These are phyloP conservation scores for Notothenia rossii DNA, from an alignment of 2,113 vertebrate species.

Conservation along the genomic window DNA sequence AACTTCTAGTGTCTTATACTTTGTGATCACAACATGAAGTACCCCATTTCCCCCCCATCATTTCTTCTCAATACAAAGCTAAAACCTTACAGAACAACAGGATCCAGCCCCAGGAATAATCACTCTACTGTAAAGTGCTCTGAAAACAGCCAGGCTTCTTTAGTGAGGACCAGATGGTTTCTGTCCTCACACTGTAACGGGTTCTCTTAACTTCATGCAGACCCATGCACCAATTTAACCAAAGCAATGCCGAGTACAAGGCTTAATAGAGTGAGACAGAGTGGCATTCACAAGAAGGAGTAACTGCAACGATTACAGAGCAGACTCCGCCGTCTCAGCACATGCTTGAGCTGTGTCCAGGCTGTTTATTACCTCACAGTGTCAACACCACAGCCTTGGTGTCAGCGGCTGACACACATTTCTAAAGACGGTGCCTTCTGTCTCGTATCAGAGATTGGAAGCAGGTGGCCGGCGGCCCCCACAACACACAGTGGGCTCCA, in stretches of 20 bases:
- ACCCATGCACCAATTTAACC: slow-evolving; percentile 46
- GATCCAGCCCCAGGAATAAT: slow-evolving; percentile 35
- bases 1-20: background rate
- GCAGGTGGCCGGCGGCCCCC: slow-evolving; percentile 50
- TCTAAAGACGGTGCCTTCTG: slow-evolving; percentile 52
- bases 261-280: slow-evolving; percentile 63
- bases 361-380: slow-evolving; percentile 56
- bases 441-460: slow-evolving; percentile 64
- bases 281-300: slow-evolving; percentile 41
- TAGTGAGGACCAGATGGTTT: slow-evolving; percentile 66
- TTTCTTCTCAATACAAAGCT: slow-evolving; percentile 23
- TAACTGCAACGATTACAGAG: slow-evolving; percentile 45
- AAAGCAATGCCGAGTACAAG: slow-evolving; percentile 43
- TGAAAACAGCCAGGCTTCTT: slow-evolving; percentile 58
- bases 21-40: background rate
- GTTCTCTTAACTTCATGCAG: slow-evolving; percentile 62
- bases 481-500: slow-evolving; percentile 42
- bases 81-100: slow-evolving; percentile 32
- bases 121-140: slow-evolving; percentile 30
- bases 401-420: slow-evolving; percentile 53
- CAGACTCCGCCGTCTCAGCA: slow-evolving; percentile 33
- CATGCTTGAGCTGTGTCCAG: slow-evolving; percentile 54
- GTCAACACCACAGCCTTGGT: slow-evolving; percentile 54
- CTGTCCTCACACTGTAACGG: slow-evolving; percentile 52
- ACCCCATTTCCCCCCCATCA: background rate